These are phyloP conservation scores for Mohoua ochrocephala DNA, from an alignment of 2,113 vertebrate genomes.

Conservation along the genomic window DNA sequence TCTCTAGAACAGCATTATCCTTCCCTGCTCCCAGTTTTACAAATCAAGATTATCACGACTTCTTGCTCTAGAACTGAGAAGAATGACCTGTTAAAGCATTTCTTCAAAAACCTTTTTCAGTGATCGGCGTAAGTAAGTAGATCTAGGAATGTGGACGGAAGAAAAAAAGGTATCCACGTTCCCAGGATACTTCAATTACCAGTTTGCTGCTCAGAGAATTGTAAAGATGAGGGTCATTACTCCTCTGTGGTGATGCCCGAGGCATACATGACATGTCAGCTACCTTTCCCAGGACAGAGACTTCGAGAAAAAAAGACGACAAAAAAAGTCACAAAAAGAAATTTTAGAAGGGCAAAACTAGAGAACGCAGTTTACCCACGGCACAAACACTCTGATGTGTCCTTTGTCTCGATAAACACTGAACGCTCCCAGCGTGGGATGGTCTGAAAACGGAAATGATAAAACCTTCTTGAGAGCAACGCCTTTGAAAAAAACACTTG, in stretches of 20 bases:
- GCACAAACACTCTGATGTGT: fast-evolving
- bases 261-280: fast-evolving
- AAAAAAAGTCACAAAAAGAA: background rate
- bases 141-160: fast-evolving
- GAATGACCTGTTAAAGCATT: background rate
- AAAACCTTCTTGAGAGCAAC: background rate
- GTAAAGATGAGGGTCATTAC: background rate
- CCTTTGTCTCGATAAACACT: fast-evolving
- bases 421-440: fast-evolving
- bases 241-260: background rate
- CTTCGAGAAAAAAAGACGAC: fast-evolving
- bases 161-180: fast-evolving
- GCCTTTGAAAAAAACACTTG: background rate
- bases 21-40: background rate
- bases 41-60: background rate
- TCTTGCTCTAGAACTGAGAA: background rate
- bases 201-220: fast-evolving
- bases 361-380: background rate
- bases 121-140: fast-evolving
- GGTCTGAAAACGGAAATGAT: background rate
- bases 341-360: background rate
- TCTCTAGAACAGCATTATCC: background rate
- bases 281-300: background rate
- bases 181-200: background rate
- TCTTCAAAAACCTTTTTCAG: background rate